A percentile compares a stretch with the other conserved stretches of the same genome.
Evolutionary conservation across 2,113 vertebrate species (phyloP).

Genomic region (Nothobranchius kuhntae): DNA sequence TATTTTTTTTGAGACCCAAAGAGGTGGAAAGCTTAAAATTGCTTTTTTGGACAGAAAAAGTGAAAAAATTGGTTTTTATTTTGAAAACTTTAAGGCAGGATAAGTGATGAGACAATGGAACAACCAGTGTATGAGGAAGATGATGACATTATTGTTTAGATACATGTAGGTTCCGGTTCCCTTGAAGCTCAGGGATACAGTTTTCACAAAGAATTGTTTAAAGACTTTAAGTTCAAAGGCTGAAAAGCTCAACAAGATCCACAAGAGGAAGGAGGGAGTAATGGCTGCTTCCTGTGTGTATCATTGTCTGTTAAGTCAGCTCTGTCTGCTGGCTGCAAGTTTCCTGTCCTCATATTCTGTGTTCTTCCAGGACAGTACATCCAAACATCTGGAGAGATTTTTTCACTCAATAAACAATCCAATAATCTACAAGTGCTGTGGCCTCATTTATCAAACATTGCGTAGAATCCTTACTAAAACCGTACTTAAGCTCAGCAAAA

Average conservation of each 20-base stretch:
- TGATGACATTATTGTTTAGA: constrained; percentile 47
- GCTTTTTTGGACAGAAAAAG: background rate
- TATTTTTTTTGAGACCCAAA: background rate
- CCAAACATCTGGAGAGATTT: constrained; percentile 43
- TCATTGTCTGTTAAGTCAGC: constrained; percentile 44
- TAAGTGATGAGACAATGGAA: constrained; percentile 54
- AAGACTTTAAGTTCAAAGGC: constrained; percentile 56
- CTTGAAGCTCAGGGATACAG: constrained; percentile 24
- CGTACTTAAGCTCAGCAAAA: too few species aligned
- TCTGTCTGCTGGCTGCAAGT: constrained; percentile 37
- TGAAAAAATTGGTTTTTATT: constrained; percentile 12
- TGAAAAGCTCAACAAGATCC: constrained; percentile 31
- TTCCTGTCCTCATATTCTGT: constrained; percentile 45
- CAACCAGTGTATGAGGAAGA: constrained; percentile 50
- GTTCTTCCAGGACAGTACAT: constrained; percentile 23
- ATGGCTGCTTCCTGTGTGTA: constrained; percentile 65
- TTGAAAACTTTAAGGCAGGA: constrained; percentile 10
- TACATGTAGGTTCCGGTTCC: constrained; percentile 26
- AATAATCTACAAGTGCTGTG: too few species aligned
- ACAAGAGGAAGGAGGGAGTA: constrained; percentile 61
- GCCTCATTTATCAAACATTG: too few species aligned
- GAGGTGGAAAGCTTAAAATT: constrained; percentile 14
- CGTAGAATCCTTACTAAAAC: too few species aligned
- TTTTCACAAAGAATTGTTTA: constrained; percentile 35
- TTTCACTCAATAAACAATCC: background rate